Conservation (phyloP, 2,113 vertebrate genomes). For the Megalops atlanticus region DNA sequence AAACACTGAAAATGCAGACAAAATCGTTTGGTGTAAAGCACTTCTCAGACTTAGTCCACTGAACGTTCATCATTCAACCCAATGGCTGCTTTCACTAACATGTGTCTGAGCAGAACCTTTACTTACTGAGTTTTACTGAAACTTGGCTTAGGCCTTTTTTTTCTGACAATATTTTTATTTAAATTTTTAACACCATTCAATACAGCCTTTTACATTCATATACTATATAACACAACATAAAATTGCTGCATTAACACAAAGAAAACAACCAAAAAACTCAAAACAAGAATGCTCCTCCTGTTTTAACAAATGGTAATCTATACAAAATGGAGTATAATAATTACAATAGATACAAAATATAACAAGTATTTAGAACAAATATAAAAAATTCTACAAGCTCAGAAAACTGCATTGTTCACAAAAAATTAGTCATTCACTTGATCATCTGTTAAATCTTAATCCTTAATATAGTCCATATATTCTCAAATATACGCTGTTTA, state of each 20-base stretch:
- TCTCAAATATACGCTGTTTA: slow-evolving; percentile 4
- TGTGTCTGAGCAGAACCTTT: too few species aligned
- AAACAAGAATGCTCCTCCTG: slow-evolving; percentile 10
- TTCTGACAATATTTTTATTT: slow-evolving; percentile 14
- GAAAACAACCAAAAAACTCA: neutral
- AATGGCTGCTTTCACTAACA: too few species aligned
- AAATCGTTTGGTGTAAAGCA: too few species aligned
- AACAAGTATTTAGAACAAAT: slow-evolving; percentile 9
- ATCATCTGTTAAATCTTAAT: slow-evolving; percentile 10
- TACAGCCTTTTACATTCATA: slow-evolving; percentile 12
- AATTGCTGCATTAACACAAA: slow-evolving; percentile 8
- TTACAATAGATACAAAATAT: neutral
- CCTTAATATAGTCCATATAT: slow-evolving; percentile 19
- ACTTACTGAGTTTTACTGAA: too few species aligned
- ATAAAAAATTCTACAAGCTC: slow-evolving; percentile 4
- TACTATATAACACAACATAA: slow-evolving; percentile 6
- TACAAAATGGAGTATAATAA: neutral
- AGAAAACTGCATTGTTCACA: slow-evolving; percentile 5
- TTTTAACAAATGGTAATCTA: slow-evolving; percentile 16
- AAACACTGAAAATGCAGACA: too few species aligned
- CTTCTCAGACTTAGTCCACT: too few species aligned
- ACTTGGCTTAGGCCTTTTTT: too few species aligned
- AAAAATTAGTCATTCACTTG: neutral
- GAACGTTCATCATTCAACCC: too few species aligned
- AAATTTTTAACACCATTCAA: slow-evolving; percentile 7